Percentiles rank a stretch among this genome's conserved stretches.
phyloP scores from a whole-genome alignment of 2,797 vertebrate genomes.

The Tapera naevia region DNA sequence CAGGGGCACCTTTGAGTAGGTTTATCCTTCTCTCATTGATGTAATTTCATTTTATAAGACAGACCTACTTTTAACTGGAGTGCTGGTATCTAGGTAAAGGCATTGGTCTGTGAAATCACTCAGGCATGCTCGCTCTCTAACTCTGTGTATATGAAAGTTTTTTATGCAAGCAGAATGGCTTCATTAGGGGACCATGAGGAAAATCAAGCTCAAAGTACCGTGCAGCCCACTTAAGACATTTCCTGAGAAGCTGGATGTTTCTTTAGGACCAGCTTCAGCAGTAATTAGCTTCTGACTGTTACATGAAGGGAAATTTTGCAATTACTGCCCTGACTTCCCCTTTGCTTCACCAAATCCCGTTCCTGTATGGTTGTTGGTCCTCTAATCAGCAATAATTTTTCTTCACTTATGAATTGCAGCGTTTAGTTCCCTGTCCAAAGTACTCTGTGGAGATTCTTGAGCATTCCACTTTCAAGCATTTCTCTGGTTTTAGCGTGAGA shows the following conservation, averaged over 20 bases:
- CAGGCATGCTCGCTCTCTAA: rapidly evolving
- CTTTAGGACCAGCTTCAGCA: not conserved
- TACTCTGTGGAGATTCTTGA: not conserved
- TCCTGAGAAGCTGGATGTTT: not conserved
- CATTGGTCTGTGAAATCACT: not conserved
- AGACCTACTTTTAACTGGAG: not conserved
- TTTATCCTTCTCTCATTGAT: not conserved
- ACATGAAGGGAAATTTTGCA: not conserved
- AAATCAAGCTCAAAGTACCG: not conserved
- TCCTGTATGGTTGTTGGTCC: not conserved
- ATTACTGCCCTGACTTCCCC: not conserved
- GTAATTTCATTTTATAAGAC: not conserved
- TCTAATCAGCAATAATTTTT: not conserved
- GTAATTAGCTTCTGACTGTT: not conserved
- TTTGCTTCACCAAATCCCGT: not conserved
- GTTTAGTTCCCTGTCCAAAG: not conserved
- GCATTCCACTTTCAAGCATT: not conserved
- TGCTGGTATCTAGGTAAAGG: not conserved
- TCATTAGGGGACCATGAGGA: not conserved
- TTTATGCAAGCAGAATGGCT: not conserved
- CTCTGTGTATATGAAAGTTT: not conserved
- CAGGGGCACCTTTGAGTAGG: not conserved
- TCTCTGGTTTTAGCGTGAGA: not conserved
- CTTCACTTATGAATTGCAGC: not conserved
- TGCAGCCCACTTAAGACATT: not conserved